Evolutionary conservation across 2,888 invertebrate species (phyloP).

Genomic region (Agrotis puta): DNA sequence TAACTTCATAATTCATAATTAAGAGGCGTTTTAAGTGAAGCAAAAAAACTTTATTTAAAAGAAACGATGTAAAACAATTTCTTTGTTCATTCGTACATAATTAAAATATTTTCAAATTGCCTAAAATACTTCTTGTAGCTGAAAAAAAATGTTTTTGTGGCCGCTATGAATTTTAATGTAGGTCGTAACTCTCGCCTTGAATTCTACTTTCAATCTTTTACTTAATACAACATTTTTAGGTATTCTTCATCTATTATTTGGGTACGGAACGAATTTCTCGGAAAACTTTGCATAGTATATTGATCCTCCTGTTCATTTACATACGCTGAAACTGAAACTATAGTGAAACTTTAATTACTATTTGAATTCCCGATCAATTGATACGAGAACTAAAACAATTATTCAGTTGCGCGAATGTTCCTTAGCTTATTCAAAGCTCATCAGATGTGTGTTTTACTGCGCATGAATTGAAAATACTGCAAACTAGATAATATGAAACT

Average conservation of each 20-base stretch:
- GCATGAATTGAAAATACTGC: slow-evolving; percentile 7
- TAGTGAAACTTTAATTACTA: slow-evolving; percentile 28
- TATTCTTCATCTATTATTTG: slow-evolving; percentile 19
- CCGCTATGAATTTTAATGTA: slow-evolving; percentile 55
- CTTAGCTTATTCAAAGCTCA: slow-evolving; percentile 27
- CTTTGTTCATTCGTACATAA: slow-evolving; percentile 31
- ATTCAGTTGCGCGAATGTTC: slow-evolving; percentile 27
- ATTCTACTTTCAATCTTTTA: slow-evolving; percentile 39
- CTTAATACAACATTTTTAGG: slow-evolving; percentile 20
- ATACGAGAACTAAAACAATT: slow-evolving; percentile 37
- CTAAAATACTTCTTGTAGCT: slow-evolving; percentile 29
- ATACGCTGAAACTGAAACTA: slow-evolving; percentile 12
- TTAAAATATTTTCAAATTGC: slow-evolving; percentile 43
- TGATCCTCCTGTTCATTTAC: background rate
- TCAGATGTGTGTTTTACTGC: slow-evolving; percentile 29
- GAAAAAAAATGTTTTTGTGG: slow-evolving; percentile 48
- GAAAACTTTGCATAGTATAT: slow-evolving; percentile 5
- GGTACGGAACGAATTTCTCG: slow-evolving; percentile 10
- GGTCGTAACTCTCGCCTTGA: slow-evolving; percentile 47
- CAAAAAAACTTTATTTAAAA: slow-evolving; percentile 5
- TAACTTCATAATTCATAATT: background rate
- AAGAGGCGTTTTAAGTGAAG: background rate
- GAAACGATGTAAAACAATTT: slow-evolving; percentile 2
- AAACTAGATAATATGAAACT: slow-evolving; percentile 13
- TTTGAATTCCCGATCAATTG: slow-evolving; percentile 32